Base-by-base conservation (phyloP, 1,140 invertebrate species). In the Tetramorium parvispinum region DNA sequence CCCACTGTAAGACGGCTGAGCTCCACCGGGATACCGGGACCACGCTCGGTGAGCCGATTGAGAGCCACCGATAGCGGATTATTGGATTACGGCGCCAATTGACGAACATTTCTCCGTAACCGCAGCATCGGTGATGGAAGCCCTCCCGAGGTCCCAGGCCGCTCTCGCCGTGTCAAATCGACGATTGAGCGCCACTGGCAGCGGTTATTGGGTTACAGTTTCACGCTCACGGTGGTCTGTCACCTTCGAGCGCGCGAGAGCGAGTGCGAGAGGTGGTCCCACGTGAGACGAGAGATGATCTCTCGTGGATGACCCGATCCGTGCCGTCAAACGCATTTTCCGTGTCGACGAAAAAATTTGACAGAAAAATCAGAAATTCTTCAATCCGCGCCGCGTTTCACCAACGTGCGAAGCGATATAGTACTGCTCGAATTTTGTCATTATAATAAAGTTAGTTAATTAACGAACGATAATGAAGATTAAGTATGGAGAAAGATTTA, bases 171-270 rank as follows among this genome's bases (percentile, higher is more conserved):
- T 40, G 37, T 43, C 32, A 4, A 32, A 13, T 55, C 55, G 16
- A 7, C 40, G 61, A 89, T 85, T 88, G 90, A 91, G 89, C 87
- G 53, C 53, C 87, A 87, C 89, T 91, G 89, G 61, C 68, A 37
- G 77, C 82, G 89, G 87, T 91, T 91, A 88, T 91, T 91, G 87
- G 87, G 90, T 91, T 91, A 91, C 77, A 89, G 85, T 91, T 91
- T 87, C 88, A 85, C 89, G 88, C 88, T 90, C 89, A 90, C 88
- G 89, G 89, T 90, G 89, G 89, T 90, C 89, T 89, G 86, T 90
- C 89, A 90, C 89, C 88, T 89, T 89, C 49, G 63, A 51, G 75
- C 49, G 21, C 21, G 53, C 59, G 77, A 27, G 51, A 71, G 71
- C 65, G 76, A 66, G 57, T n/a, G 32, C 55, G 65, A 66, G 37